phyloP scores from a whole-genome alignment of 2,113 vertebrate species.

The Turdus rufiventris region DNA sequence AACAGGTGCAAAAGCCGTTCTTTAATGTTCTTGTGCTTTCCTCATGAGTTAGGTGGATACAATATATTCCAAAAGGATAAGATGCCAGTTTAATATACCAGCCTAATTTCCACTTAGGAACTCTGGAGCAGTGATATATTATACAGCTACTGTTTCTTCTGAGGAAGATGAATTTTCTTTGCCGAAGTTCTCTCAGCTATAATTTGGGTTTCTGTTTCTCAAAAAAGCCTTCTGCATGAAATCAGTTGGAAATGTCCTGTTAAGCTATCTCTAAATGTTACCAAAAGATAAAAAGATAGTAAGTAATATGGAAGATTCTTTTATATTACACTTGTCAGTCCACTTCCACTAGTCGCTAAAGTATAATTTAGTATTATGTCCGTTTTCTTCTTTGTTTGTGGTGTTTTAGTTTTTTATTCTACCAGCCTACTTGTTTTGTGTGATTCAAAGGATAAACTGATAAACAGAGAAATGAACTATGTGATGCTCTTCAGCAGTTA shows the following conservation, averaged over 20 bases:
- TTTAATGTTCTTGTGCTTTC: not conserved
- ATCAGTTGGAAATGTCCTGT: not conserved
- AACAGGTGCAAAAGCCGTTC: slow-evolving; percentile 19
- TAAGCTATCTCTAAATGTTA: not conserved
- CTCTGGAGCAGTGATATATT: not conserved
- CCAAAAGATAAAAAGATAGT: not conserved
- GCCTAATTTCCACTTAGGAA: not conserved
- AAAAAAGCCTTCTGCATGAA: not conserved
- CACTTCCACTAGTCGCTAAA: not conserved
- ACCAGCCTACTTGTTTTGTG: not conserved
- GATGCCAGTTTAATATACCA: not conserved
- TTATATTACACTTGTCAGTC: not conserved
- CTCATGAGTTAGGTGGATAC: not conserved
- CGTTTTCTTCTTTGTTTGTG: not conserved
- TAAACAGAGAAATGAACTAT: not conserved
- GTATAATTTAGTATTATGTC: not conserved
- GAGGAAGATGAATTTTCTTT: not conserved
- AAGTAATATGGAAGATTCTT: not conserved
- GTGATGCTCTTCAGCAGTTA: not conserved
- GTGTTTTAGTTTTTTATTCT: not conserved
- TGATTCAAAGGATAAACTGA: not conserved
- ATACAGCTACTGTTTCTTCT: not conserved
- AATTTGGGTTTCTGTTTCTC: not conserved
- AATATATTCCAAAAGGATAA: not conserved
- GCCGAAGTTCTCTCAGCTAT: not conserved